phyloP scores from a whole-genome alignment of 2,113 vertebrate species.

The Salvelinus namaycush region DNA sequence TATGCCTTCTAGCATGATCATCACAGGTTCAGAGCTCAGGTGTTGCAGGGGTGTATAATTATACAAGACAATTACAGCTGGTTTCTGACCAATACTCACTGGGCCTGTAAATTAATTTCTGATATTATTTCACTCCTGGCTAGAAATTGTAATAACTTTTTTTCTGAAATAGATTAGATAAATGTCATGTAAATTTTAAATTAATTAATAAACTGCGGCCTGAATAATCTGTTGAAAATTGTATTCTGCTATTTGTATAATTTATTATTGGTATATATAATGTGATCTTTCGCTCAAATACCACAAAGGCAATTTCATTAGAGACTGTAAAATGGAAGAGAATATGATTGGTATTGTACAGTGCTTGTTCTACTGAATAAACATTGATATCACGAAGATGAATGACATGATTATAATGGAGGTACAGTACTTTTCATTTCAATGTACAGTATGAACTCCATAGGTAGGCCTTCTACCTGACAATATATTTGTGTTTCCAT shows the following conservation, averaged over 20 bases:
- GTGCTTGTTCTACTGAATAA: slow-evolving; percentile 14
- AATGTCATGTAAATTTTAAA: slow-evolving; percentile 63
- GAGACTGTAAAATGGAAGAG: background rate
- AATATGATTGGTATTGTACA: slow-evolving; percentile 25
- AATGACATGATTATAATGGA: slow-evolving; percentile 29
- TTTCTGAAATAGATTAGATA: slow-evolving; percentile 51
- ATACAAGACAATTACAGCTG: slow-evolving; percentile 25
- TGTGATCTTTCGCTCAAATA: slow-evolving; percentile 26
- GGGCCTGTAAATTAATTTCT: slow-evolving; percentile 57
- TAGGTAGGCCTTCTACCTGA: no score
- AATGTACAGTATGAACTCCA: background rate
- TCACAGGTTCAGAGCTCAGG: slow-evolving; percentile 53
- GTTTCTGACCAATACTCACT: slow-evolving; percentile 46
- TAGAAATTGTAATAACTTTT: slow-evolving; percentile 50
- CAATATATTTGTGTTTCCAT: background rate
- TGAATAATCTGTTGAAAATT: slow-evolving; percentile 28
- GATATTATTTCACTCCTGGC: slow-evolving; percentile 55
- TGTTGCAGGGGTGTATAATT: slow-evolving; percentile 57
- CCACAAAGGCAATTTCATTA: slow-evolving; percentile 26
- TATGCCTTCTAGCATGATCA: slow-evolving; percentile 14
- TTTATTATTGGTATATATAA: slow-evolving; percentile 43
- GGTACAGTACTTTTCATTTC: slow-evolving; percentile 34
- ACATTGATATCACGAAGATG: background rate
- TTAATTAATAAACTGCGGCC: slow-evolving; percentile 45
- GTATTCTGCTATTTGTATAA: slow-evolving; percentile 36